Base-by-base conservation (phyloP, 2,888 invertebrate species). In the Pyrrhosoma nymphula region DNA sequence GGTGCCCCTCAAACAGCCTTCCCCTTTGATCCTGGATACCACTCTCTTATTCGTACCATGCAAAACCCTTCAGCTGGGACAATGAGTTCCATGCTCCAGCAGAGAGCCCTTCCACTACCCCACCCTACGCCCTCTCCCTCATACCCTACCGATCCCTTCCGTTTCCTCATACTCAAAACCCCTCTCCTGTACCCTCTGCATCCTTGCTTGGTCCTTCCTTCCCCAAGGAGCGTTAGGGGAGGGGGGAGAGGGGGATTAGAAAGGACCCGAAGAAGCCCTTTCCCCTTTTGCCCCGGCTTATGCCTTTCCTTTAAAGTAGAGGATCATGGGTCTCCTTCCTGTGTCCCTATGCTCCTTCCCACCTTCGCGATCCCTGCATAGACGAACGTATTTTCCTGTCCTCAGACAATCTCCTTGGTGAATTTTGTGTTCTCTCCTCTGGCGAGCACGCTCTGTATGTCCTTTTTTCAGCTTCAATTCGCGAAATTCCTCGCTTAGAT, bases 51-150 rank as follows among this genome's bases (percentile, higher is more conserved):
- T 47, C 55, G 55, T 89, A 35, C 89, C 89, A 47, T 89, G 89
- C 89, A 55, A 89, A 89, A 89, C 47, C 55, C 89, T 89, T 56
- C 89, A 89, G 55, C 55, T 89, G 89, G 55, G 89, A 89, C 89
- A 89, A 89, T 89, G 89, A 89, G 55, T 56, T 89, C 89, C 89
- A 89, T 89, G 47, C 89, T 89, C 89, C 89, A 89, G 56, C 89
- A 35, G 89, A 89, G 47, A 89, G 56, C 55, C 47, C 89, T 89
- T 56, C 56, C 56, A 18, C 14, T 10, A 35, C 89, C 47, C n/a
- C n/a, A 23, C 23, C 55, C 55, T n/a, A 1, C 10, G 0, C 89
- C 89, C 89, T 88, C 30, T 16, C 56, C 26, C 26, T n/a, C 16
- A 47, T 47, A 47, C 55, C 88, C 56, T n/a, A 3, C 14, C n/a